A percentile compares a stretch with the other conserved stretches of the same genome.
Evolutionary conservation across 2,888 invertebrate species (phyloP).

Genomic region (Exocentrus adspersus): DNA sequence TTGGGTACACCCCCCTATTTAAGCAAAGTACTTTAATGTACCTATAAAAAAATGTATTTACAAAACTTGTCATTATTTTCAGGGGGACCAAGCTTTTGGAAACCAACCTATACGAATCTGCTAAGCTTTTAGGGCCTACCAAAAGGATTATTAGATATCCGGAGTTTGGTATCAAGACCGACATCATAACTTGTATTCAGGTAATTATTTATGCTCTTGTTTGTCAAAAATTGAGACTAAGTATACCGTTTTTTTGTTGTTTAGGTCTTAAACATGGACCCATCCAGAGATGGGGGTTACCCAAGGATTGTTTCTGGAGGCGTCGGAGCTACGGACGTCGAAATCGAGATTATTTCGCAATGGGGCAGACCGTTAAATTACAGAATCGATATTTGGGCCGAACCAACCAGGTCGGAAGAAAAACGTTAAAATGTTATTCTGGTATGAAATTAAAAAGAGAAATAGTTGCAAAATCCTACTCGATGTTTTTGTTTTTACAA

Average conservation of each 20-base stretch:
- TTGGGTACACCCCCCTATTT: too few relatives aligned
- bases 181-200: neutral
- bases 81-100: neutral
- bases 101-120: neutral
- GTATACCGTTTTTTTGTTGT: too few relatives aligned
- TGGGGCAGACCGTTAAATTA: neutral
- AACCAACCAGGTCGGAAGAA: too few relatives aligned
- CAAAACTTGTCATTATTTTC: neutral
- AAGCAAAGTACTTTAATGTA: too few relatives aligned
- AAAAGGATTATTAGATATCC: neutral
- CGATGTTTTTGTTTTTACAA: too few relatives aligned
- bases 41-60: too few relatives aligned
- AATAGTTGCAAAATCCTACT: too few relatives aligned
- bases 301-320: neutral
- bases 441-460: too few relatives aligned
- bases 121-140: neutral
- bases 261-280: slow-evolving; percentile 1
- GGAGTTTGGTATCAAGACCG: neutral
- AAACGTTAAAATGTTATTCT: too few relatives aligned
- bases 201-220: neutral
- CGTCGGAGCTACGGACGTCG: neutral
- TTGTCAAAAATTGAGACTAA: too few relatives aligned
- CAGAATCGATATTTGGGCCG: slow-evolving; percentile 6
- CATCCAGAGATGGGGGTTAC: neutral
- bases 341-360: neutral